Evolutionary conservation across 2,888 invertebrate species (phyloP), one percentile per base, ranked within the genome.

Genomic region (Drosophila aldrichi): DNA sequence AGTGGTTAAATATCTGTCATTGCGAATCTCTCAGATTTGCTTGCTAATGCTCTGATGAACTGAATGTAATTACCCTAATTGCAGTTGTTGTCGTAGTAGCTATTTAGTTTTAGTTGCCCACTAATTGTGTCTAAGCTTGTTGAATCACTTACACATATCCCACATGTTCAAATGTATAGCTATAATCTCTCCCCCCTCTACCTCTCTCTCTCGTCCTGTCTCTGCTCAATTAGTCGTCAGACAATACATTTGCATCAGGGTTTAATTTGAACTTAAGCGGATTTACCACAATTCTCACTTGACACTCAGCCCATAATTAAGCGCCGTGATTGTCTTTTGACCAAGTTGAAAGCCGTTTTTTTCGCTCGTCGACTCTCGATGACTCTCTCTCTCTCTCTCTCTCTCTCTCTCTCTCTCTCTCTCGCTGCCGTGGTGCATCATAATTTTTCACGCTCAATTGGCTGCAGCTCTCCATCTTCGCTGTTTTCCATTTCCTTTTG

Each of bases 371-470:
- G 18, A 32, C 10, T 51, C 36, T 20, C 1, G 3, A 20, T 3
- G 3, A 16, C 20, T 20, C 16, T 36, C 6, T 20, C 20, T 22
- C 20, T 20, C 20, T 12, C 7, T 20, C 14, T 22, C 22, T n/a
- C n/a, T n/a, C n/a, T 2, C 43, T 44, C 20, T 22, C 6, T 12
- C 20, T 43, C 20, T 20, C 20, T 20, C 20, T 12, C 7, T 20
- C 14, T 22, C 22, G 2, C 16, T 36, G 51, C 58, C 63, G 32
- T 32, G 67, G 66, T 49, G 77, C 79, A 73, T 89, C 87, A 85
- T 87, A 89, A 85, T 85, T 85, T 87, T 85, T 87, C 79, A 84
- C 84, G 72, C 89, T 81, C 89, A 87, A 84, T 85, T 89, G 89
- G 84, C 79, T 66, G 62, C 65, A 70, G 55, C 43, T 61, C 57